Evolutionary conservation across 2,113 vertebrate genomes (phyloP).

Genomic region (Ramphastos sulfuratus): DNA sequence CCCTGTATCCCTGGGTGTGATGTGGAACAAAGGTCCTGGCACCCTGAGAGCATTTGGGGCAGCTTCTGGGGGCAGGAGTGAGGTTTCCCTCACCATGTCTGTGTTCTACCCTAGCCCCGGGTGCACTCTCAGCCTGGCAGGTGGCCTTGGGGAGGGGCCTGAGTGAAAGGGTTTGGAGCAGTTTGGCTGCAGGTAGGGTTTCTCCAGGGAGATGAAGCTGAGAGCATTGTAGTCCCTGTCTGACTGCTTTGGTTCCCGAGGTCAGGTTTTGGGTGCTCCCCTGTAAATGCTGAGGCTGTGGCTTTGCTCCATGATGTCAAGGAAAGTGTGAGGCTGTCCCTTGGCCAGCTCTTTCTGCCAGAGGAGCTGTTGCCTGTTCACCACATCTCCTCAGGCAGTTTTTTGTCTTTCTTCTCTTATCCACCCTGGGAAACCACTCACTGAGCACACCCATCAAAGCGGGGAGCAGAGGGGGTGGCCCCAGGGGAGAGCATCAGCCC

Average conservation of each 20-base stretch:
- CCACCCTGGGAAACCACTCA: background rate
- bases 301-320: rapidly evolving
- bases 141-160: rapidly evolving
- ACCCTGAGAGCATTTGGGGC: background rate
- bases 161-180: background rate
- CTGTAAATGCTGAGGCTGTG: background rate
- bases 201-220: background rate
- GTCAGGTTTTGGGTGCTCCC: background rate
- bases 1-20: background rate
- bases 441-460: background rate
- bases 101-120: rapidly evolving
- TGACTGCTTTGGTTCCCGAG: rapidly evolving
- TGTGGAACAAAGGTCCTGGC: rapidly evolving
- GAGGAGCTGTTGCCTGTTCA: background rate
- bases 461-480: background rate
- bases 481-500: background rate
- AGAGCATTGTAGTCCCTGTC: background rate
- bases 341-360: background rate
- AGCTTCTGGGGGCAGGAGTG: background rate
- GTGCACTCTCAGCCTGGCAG: background rate
- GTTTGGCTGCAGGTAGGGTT: background rate
- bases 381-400: background rate
- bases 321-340: background rate
- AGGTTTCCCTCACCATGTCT: background rate
- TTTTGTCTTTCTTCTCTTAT: background rate